Percentiles rank a stretch among this genome's conserved stretches.
Conservation (phyloP, 2,113 vertebrate genomes). For the Notothenia coriiceps region DNA sequence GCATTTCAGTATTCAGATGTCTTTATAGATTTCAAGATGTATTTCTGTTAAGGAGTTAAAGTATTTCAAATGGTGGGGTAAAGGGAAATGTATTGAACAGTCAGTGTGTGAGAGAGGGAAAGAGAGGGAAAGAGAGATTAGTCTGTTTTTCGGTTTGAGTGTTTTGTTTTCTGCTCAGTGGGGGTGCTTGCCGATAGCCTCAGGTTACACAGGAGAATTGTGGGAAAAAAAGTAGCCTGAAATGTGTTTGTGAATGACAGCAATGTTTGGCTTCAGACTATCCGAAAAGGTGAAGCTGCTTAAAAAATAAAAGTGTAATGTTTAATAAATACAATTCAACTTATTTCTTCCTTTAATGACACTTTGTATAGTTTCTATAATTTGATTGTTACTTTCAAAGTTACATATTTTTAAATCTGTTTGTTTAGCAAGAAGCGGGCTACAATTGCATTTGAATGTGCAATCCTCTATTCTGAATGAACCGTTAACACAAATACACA, state of each 20-base stretch:
- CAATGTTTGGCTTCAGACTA: not conserved
- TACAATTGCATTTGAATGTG: no score
- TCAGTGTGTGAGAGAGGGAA: not conserved
- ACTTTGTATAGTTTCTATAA: not conserved
- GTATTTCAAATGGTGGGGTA: no score
- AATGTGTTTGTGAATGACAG: conserved; percentile 40
- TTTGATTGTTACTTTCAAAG: not conserved
- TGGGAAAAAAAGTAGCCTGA: conserved; percentile 50
- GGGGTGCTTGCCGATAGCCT: conserved; percentile 63
- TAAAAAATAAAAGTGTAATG: not conserved
- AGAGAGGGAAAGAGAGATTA: conserved; percentile 53
- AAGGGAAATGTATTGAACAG: no score
- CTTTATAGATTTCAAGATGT: no score
- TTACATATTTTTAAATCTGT: not conserved
- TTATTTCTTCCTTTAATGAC: not conserved
- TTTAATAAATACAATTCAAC: not conserved
- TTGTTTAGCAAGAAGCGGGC: no score
- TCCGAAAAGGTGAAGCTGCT: not conserved
- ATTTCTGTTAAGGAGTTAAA: no score
- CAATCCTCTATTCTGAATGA: no score
- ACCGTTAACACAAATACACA: no score
- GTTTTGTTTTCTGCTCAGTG: conserved; percentile 72
- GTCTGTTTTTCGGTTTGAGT: conserved; percentile 53
- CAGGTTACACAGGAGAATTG: conserved; percentile 67
- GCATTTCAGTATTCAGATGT: no score